Conservation (phyloP, 2,113 vertebrate species). For the Ictalurus furcatus region DNA sequence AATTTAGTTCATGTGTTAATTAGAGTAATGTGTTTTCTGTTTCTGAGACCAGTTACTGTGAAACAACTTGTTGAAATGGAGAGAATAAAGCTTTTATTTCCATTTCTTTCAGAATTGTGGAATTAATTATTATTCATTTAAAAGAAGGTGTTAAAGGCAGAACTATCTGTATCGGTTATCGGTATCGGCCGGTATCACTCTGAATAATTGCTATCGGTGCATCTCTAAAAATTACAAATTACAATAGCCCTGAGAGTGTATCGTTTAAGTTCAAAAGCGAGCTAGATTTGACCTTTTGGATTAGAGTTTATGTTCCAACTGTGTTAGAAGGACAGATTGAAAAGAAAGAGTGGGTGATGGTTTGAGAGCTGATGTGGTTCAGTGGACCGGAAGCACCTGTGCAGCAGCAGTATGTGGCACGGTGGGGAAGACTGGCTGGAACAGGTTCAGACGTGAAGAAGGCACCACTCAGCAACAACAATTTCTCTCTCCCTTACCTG, state of each 20-base stretch:
- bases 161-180: too few relatives aligned
- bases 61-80: too few relatives aligned
- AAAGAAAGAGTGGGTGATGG: neutral
- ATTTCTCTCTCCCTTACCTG: slow-evolving; percentile 4
- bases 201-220: too few relatives aligned
- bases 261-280: neutral
- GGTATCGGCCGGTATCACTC: too few relatives aligned
- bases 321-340: neutral
- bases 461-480: neutral
- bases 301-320: neutral
- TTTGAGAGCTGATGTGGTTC: slow-evolving; percentile 53
- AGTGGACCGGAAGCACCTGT: slow-evolving; percentile 52
- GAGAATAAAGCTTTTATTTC: too few relatives aligned
- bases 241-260: neutral
- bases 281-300: neutral
- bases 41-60: too few relatives aligned
- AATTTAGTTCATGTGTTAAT: too few relatives aligned
- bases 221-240: neutral
- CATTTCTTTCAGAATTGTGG: too few relatives aligned
- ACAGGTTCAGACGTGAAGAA: slow-evolving; percentile 58
- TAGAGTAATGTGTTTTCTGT: too few relatives aligned
- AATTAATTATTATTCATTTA: too few relatives aligned
- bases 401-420: slow-evolving; percentile 8
- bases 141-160: too few relatives aligned
- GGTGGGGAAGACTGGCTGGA: slow-evolving; percentile 28